phyloP scores from a whole-genome alignment of 2,888 invertebrate species.

The Thalpophila matura region DNA sequence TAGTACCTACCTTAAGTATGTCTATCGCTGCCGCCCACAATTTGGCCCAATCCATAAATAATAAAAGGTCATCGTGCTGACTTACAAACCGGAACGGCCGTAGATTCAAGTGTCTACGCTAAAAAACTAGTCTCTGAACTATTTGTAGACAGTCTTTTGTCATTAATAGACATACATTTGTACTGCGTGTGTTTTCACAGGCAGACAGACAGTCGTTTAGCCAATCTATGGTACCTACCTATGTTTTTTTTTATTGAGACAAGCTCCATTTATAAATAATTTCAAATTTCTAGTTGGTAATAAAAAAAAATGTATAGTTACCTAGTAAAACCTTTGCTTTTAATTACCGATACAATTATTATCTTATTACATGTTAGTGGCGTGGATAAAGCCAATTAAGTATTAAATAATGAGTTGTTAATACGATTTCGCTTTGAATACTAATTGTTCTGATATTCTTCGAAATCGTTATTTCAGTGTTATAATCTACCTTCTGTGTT shows the following conservation, averaged over 20 bases:
- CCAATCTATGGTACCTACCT: too few species aligned
- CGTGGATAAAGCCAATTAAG: conserved; percentile 39
- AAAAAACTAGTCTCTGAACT: conserved; percentile 83
- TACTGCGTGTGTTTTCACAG: conserved; percentile 20
- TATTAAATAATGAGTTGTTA: conserved; percentile 18
- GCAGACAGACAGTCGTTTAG: neutral
- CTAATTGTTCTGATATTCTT: conserved; percentile 37
- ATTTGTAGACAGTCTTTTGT: conserved; percentile 72
- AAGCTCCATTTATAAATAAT: too few species aligned
- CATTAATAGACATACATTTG: conserved; percentile 65
- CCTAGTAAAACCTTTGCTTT: conserved; percentile 5
- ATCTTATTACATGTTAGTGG: conserved; percentile 10
- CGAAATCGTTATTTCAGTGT: conserved; percentile 15
- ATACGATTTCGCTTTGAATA: conserved; percentile 36
- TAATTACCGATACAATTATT: conserved; percentile 33
- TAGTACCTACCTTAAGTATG: neutral
- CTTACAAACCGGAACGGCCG: conserved; percentile 88
- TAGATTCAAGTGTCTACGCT: conserved; percentile 81
- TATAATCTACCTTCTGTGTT: neutral
- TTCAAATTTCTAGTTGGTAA: neutral
- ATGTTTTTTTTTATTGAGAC: too few species aligned
- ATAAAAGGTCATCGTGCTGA: conserved; percentile 89
- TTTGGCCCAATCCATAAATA: conserved; percentile 77
- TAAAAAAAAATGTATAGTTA: neutral
- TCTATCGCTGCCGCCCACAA: conserved; percentile 67